A percentile compares a stretch with the other conserved stretches of the same genome.
Conservation (phyloP, 2,797 vertebrate genomes). For the Fratercula arctica region DNA sequence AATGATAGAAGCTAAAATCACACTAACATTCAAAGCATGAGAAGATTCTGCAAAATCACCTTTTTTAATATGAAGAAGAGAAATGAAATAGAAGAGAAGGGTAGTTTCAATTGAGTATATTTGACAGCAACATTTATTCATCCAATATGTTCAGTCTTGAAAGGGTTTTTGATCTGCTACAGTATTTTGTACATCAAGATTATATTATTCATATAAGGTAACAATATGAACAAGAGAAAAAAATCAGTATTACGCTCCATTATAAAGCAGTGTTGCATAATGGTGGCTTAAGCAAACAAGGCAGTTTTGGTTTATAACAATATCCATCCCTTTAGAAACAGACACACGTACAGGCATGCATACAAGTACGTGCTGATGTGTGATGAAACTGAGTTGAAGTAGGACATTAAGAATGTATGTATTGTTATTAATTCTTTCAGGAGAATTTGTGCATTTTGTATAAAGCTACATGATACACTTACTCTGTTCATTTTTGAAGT, state of each 20-base stretch:
- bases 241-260: neutral
- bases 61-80: neutral
- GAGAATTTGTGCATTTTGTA: neutral
- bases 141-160: fast-evolving
- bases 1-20: neutral
- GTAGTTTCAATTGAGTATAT: neutral
- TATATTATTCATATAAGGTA: neutral
- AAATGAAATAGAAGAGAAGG: neutral
- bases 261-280: neutral
- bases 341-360: fast-evolving
- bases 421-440: neutral
- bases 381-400: neutral
- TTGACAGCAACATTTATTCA: neutral
- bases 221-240: neutral
- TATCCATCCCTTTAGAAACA: neutral
- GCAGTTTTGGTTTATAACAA: neutral
- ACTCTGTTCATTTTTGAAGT: neutral
- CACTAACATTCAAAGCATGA: neutral
- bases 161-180: neutral
- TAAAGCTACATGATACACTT: neutral
- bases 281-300: neutral
- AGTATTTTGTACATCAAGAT: neutral
- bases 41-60: neutral
- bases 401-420: neutral
- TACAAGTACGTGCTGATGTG: neutral